Evolutionary conservation across 2,797 vertebrate genomes (phyloP), one percentile per base, ranked within the genome.

Genomic region (Moxostoma hubbsi): DNA sequence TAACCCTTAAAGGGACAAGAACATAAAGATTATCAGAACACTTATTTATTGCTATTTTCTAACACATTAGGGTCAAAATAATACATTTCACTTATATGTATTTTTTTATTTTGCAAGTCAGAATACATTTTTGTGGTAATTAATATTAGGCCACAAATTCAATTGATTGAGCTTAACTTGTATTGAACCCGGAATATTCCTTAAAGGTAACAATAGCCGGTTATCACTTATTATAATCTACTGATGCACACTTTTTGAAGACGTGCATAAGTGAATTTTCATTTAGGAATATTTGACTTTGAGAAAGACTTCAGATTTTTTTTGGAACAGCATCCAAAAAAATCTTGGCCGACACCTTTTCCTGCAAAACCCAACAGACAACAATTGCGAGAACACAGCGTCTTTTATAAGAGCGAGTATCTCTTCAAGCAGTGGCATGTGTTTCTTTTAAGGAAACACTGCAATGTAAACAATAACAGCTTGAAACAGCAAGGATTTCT

Each of bases 101-200:
- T 24, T 24, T 24, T 24, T 24, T 24, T 2, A 24, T 24, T 24
- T 24, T 24, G 36, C 36, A 36, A 36, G 36, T 36, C 3, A 36
- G 36, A 36, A 36, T 36, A 36, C 36, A 36, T 36, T 36, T 36
- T 36, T 36, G 36, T 36, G 36, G 36, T 36, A 36, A 36, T 36
- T 36, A 36, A 36, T 36, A 36, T 36, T 36, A 36, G 3, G 36
- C 36, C 36, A 36, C 36, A 36, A 36, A 36, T 36, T 4, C 36
- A 4, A 36, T 5, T 36, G 36, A 36, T 36, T 36, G 36, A 36
- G 36, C 36, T 36, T 36, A 36, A 36, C 36, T 36, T 36, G 36
- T 36, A 36, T 24, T 49, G 11, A 12, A 15, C 24, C 43, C 9
- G 7, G 86, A 87, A 77, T 85, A 89, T 89, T 87, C 36, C 36